Percentiles rank a stretch among this genome's conserved stretches.
phyloP scores from a whole-genome alignment of 2,888 invertebrate species.

The Nephrotoma guestfalica region DNA sequence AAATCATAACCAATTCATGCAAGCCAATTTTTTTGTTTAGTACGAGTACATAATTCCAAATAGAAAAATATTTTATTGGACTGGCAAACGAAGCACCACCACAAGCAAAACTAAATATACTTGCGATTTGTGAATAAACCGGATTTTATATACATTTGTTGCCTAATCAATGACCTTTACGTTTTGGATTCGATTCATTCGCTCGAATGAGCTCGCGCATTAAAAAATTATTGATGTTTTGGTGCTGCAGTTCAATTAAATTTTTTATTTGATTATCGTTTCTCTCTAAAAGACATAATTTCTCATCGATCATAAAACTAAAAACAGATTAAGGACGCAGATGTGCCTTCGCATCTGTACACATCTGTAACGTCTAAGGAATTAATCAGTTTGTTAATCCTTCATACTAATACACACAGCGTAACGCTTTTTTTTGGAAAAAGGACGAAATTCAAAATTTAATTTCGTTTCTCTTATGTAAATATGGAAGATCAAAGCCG shows the following conservation, averaged over 20 bases:
- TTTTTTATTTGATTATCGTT: not conserved
- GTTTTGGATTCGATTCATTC: not conserved
- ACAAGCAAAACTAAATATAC: not conserved
- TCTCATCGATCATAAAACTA: not conserved
- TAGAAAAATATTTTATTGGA: not conserved
- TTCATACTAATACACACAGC: not conserved
- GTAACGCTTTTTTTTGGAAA: not conserved
- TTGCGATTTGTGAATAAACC: not conserved
- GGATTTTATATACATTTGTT: not conserved
- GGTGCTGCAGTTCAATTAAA: not conserved
- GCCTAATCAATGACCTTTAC: not conserved
- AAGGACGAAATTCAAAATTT: not conserved
- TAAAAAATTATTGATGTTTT: not conserved
- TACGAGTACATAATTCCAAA: not conserved
- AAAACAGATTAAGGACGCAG: not conserved
- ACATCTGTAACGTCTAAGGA: not conserved
- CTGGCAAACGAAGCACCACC: not conserved
- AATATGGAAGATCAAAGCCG: not conserved
- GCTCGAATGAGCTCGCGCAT: not conserved
- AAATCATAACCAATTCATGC: not conserved
- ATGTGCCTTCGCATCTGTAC: not conserved
- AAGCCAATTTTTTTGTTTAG: not conserved
- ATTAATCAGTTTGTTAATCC: not conserved
- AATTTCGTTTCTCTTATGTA: not conserved
- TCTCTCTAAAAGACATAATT: not conserved